A percentile compares a stretch with the other conserved stretches of the same genome.
phyloP scores from a whole-genome alignment of 2,888 invertebrate species.

The Clitarchus hookeri region DNA sequence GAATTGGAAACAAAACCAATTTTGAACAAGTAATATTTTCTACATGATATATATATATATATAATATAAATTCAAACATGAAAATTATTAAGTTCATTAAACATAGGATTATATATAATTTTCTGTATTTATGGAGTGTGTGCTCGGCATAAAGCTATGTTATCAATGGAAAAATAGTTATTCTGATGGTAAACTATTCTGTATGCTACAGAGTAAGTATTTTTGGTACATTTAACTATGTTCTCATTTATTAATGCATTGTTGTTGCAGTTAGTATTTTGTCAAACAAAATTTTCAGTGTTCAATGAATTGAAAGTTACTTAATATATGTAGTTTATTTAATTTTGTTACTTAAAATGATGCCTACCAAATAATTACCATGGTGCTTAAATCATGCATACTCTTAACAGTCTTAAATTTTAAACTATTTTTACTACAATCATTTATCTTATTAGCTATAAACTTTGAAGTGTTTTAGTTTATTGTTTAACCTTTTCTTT shows the following conservation, averaged over 20 bases:
- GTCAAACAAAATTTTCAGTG: not conserved
- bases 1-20: slow-evolving; percentile 17
- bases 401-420: not conserved
- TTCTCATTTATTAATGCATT: not conserved
- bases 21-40: slow-evolving; percentile 19
- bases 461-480: not conserved
- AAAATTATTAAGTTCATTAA: not conserved
- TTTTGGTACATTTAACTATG: not conserved
- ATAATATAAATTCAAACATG: not conserved
- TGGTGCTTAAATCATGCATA: not conserved
- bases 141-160: not conserved
- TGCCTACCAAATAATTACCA: not conserved
- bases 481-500: not conserved
- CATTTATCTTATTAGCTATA: not conserved
- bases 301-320: not conserved
- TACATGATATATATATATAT: not conserved
- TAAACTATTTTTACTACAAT: not conserved
- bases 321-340: not conserved
- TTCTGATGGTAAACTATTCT: not conserved
- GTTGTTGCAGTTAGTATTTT: not conserved
- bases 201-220: not conserved
- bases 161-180: not conserved
- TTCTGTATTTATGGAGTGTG: not conserved
- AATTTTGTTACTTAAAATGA: not conserved
- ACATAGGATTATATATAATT: not conserved